These are phyloP conservation scores for Endomychus coccineus DNA, from an alignment of 2,888 invertebrate genomes.

Conservation along the genomic window DNA sequence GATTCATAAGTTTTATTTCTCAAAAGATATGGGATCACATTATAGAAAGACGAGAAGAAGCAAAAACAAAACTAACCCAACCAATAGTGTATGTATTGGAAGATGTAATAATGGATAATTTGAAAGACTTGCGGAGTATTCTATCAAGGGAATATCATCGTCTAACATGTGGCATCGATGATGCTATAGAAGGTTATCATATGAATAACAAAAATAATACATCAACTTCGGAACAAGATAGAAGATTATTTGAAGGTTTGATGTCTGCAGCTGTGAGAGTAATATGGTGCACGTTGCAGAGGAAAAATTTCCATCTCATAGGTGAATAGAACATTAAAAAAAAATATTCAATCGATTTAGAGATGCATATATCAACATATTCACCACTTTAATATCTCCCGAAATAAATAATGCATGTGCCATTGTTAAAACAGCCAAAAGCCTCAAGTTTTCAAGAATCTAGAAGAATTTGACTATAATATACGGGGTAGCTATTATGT, in stretches of 20 bases:
- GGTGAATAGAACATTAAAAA: no score
- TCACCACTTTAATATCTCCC: no score
- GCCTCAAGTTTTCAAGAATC: no score
- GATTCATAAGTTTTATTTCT: no score
- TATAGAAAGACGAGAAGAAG: conserved; percentile 46
- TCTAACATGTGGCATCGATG: conserved; percentile 51
- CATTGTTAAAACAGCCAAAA: no score
- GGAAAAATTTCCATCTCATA: conserved; percentile 53
- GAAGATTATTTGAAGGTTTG: conserved; percentile 53
- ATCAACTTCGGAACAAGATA: conserved; percentile 57
- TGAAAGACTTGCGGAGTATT: conserved; percentile 52
- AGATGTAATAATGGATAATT: conserved; percentile 47
- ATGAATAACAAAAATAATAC: conserved; percentile 50
- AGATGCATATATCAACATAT: no score
- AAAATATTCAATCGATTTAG: no score
- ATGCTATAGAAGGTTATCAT: conserved; percentile 52
- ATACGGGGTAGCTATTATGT: no score
- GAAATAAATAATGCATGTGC: no score
- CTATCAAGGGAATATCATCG: conserved; percentile 56
- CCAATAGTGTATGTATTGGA: conserved; percentile 47
- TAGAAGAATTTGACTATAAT: no score
- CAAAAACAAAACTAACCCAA: conserved; percentile 49
- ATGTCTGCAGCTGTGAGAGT: conserved; percentile 53
- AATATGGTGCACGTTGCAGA: conserved; percentile 56
- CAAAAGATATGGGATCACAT: conserved; percentile 52